Percentiles rank a stretch among this genome's conserved stretches.
phyloP scores from a whole-genome alignment of 2,113 vertebrate genomes.

The Channa argus region DNA sequence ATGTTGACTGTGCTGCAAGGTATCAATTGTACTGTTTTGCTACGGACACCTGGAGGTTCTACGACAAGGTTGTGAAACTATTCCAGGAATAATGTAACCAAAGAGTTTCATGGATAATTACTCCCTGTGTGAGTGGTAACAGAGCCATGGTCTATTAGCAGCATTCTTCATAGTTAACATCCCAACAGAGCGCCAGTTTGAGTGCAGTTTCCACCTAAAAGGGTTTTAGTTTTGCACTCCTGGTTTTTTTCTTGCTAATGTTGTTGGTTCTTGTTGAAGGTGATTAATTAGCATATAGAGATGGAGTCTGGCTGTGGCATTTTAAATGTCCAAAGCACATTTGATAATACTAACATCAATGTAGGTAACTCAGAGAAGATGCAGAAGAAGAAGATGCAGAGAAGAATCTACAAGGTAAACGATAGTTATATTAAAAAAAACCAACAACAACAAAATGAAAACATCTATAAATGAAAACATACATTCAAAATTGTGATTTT shows the following conservation, averaged over 20 bases:
- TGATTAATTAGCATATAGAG: not conserved
- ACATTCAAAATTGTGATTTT: no score
- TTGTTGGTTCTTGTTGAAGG: not conserved
- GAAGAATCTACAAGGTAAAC: no score
- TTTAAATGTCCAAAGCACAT: not conserved
- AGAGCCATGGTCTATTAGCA: slow-evolving; percentile 17
- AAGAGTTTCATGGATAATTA: slow-evolving; percentile 66
- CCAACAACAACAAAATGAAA: no score
- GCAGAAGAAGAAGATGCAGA: no score
- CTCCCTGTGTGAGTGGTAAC: slow-evolving; percentile 49
- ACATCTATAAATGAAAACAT: no score
- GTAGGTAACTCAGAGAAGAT: no score
- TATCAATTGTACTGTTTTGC: slow-evolving; percentile 30
- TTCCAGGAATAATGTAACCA: slow-evolving; percentile 63
- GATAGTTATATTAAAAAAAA: no score
- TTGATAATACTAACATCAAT: not conserved
- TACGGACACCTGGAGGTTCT: slow-evolving; percentile 56
- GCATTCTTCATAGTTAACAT: not conserved
- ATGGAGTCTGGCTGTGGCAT: not conserved
- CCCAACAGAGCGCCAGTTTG: slow-evolving; percentile 6
- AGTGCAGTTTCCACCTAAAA: slow-evolving; percentile 1
- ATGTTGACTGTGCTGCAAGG: slow-evolving; percentile 38
- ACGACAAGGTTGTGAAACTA: slow-evolving; percentile 47
- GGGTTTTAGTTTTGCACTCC: slow-evolving; percentile 6
- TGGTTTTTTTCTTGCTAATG: not conserved